Evolutionary conservation across 1,140 invertebrate species (phyloP).

Genomic region (Cyclargus thomasi): DNA sequence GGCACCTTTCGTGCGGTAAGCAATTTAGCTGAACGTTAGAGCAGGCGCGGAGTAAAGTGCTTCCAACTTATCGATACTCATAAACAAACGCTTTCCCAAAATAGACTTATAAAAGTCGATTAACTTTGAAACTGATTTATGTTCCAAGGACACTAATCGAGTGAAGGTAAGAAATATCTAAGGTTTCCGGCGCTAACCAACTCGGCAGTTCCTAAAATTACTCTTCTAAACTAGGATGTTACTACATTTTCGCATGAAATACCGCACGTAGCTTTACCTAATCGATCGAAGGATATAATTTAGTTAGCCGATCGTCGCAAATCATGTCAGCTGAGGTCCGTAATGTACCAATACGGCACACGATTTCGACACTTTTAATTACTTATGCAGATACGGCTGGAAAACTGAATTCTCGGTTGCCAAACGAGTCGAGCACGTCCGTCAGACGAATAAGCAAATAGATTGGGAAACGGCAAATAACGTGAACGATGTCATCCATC

Average conservation of each 20-base stretch:
- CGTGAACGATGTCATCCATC: conserved; percentile 37
- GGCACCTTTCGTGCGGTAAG: conserved; percentile 33
- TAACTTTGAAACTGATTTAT: neutral
- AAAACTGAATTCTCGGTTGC: conserved; percentile 34
- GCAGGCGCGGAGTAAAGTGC: conserved; percentile 11
- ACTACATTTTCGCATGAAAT: neutral
- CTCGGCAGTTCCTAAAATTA: neutral
- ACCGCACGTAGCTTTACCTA: neutral
- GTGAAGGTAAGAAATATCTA: neutral
- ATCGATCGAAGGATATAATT: neutral
- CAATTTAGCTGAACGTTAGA: conserved; percentile 29
- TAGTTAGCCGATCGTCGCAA: neutral
- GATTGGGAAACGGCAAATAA: conserved; percentile 38
- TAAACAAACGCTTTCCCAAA: conserved; percentile 10
- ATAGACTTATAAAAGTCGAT: conserved; percentile 10
- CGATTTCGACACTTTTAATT: conserved; percentile 30
- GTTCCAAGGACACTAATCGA: neutral
- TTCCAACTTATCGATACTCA: conserved; percentile 16
- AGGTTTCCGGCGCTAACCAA: too few relatives aligned
- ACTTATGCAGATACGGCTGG: conserved; percentile 24
- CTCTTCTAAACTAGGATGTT: too few relatives aligned
- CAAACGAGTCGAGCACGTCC: conserved; percentile 29
- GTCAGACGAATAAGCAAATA: conserved; percentile 46
- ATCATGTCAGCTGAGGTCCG: neutral
- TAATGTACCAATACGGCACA: conserved; percentile 5